Percentiles rank a stretch among this genome's conserved stretches.
Conservation (phyloP, 1,140 invertebrate species). For the Sogatella furcifera region DNA sequence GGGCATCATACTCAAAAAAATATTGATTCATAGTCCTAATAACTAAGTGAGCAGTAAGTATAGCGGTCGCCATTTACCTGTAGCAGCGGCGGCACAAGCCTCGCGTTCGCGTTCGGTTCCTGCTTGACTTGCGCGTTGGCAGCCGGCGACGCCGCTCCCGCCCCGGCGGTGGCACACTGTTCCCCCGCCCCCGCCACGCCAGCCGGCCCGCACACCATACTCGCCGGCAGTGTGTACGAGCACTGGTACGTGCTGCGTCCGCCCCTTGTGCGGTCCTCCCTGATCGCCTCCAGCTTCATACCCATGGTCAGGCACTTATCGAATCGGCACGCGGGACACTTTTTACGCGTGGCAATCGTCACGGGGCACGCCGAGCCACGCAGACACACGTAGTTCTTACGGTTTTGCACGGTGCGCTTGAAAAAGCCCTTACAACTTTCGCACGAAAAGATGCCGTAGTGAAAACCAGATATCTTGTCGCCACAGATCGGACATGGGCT, state of each 20-base stretch:
- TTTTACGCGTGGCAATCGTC: slow-evolving; percentile 85
- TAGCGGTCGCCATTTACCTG: slow-evolving; percentile 32
- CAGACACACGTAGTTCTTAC: slow-evolving; percentile 92
- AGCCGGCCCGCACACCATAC: slow-evolving; percentile 23
- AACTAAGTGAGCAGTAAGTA: no score
- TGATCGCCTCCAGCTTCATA: slow-evolving; percentile 95
- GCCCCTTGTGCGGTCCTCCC: slow-evolving; percentile 87
- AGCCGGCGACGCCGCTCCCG: slow-evolving; percentile 2
- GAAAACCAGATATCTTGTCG: slow-evolving; percentile 89
- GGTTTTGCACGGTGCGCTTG: slow-evolving; percentile 94
- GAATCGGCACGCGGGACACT: slow-evolving; percentile 94
- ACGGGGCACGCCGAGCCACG: slow-evolving; percentile 83
- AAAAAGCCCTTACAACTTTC: slow-evolving; percentile 98
- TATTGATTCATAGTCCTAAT: no score
- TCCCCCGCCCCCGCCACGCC: slow-evolving; percentile 24
- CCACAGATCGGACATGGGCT: slow-evolving; percentile 92
- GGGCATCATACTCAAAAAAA: no score
- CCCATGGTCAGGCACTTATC: slow-evolving; percentile 91
- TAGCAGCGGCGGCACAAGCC: slow-evolving; percentile 40
- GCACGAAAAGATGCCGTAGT: slow-evolving; percentile 94
- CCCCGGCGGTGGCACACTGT: slow-evolving; percentile 1
- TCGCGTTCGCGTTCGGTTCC: slow-evolving; percentile 15
- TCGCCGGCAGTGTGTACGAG: slow-evolving; percentile 71
- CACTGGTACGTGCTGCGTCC: slow-evolving; percentile 93
- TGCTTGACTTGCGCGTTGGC: slow-evolving; percentile 21